A percentile compares a stretch with the other conserved stretches of the same genome.
phyloP scores from a whole-genome alignment of 2,888 invertebrate species.

The Achlya flavicornis region DNA sequence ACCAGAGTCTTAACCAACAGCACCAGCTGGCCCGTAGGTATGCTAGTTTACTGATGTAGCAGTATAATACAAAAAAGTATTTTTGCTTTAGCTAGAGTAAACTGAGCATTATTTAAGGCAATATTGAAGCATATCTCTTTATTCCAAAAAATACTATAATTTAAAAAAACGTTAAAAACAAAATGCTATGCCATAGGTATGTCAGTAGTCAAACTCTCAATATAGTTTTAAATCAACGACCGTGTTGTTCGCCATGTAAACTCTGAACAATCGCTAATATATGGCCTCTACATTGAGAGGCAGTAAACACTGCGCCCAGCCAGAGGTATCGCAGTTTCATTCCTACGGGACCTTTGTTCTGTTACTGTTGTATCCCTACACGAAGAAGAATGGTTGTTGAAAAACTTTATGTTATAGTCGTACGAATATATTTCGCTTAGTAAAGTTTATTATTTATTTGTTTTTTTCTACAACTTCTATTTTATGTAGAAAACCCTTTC shows the following conservation, averaged over 20 bases:
- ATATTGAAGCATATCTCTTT: too few relatives aligned
- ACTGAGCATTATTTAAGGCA: too few relatives aligned
- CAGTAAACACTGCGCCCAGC: slow-evolving; percentile 15
- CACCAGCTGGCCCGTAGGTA: too few relatives aligned
- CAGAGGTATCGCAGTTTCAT: slow-evolving; percentile 28
- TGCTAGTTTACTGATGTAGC: too few relatives aligned
- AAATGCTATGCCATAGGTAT: too few relatives aligned
- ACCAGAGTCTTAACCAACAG: too few relatives aligned
- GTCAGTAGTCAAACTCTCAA: background rate
- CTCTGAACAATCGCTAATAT: slow-evolving; percentile 10
- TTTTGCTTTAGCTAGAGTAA: too few relatives aligned
- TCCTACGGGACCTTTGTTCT: slow-evolving; percentile 27
- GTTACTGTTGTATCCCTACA: slow-evolving; percentile 23
- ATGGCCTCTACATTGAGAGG: slow-evolving; percentile 1
- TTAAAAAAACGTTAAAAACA: too few relatives aligned
- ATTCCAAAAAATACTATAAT: too few relatives aligned
- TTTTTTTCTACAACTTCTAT: background rate
- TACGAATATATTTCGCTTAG: background rate
- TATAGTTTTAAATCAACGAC: background rate
- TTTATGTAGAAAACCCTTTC: too few relatives aligned
- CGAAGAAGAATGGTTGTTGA: slow-evolving; percentile 28
- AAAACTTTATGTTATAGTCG: slow-evolving; percentile 23
- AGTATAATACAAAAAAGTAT: too few relatives aligned
- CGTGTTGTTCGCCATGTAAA: background rate
- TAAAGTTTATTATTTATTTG: background rate